A percentile compares a stretch with the other conserved stretches of the same genome.
Evolutionary conservation across 1,140 invertebrate genomes (phyloP).

Genomic region (Diorhabda elongata): DNA sequence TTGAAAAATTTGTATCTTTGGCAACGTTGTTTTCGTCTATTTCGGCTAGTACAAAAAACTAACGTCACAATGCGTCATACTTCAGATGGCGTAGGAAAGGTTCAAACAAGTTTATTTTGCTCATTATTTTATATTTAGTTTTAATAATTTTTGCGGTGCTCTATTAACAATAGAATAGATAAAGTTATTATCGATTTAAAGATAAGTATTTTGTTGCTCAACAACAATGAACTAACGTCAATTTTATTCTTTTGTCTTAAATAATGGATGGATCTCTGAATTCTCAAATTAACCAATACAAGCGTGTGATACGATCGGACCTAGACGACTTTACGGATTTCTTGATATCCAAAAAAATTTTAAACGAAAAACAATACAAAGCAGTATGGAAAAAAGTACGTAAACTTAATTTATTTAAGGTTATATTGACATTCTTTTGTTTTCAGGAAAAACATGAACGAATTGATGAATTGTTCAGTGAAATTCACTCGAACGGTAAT

Average conservation of each 20-base stretch:
- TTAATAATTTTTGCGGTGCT: background rate
- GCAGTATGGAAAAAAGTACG: slow-evolving; percentile 9
- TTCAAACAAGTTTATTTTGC: slow-evolving; percentile 1
- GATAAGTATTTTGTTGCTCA: background rate
- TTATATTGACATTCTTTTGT: slow-evolving; percentile 12
- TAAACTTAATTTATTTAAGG: slow-evolving; percentile 5
- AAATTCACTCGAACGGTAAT: slow-evolving; percentile 11
- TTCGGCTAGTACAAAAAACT: too few species aligned
- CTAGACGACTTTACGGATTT: slow-evolving; percentile 14
- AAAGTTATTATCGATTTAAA: background rate
- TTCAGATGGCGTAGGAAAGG: background rate
- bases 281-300: slow-evolving; percentile 3
- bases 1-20: too few species aligned
- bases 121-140: background rate
- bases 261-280: background rate
- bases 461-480: slow-evolving; percentile 18
- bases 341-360: slow-evolving; percentile 12
- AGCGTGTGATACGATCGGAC: background rate
- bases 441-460: slow-evolving; percentile 11
- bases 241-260: background rate
- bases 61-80: background rate
- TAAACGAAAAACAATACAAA: slow-evolving; percentile 15
- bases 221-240: background rate
- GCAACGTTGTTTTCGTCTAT: too few species aligned
- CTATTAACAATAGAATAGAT: background rate